Percentiles rank a stretch among this genome's conserved stretches.
Evolutionary conservation across 2,888 invertebrate genomes (phyloP).

Genomic region (Bombylius discolor): DNA sequence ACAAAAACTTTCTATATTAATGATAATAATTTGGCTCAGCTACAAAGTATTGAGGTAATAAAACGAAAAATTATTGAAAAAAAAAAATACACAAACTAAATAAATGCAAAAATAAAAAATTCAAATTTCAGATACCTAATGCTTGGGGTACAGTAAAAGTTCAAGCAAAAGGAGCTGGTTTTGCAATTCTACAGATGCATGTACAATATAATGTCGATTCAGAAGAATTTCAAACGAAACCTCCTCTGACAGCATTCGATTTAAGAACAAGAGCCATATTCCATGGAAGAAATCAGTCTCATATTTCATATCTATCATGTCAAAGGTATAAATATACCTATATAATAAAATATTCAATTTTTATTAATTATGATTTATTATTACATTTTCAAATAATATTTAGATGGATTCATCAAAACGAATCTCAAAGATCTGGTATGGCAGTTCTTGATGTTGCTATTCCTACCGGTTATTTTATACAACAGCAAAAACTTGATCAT

Average conservation of each 20-base stretch:
- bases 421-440: conserved; percentile 76
- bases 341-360: conserved; percentile 12
- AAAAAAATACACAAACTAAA: too few species aligned
- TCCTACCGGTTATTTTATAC: conserved; percentile 83
- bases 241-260: conserved; percentile 69
- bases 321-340: too few species aligned
- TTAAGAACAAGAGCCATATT: conserved; percentile 61
- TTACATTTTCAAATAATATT: not conserved
- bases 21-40: conserved; percentile 61
- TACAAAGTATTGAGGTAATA: conserved; percentile 62
- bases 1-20: conserved; percentile 54
- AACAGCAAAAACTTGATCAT: conserved; percentile 75
- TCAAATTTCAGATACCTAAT: conserved; percentile 55
- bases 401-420: conserved; percentile 66
- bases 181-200: conserved; percentile 85
- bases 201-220: conserved; percentile 86
- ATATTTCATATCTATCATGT: conserved; percentile 74
- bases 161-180: conserved; percentile 85
- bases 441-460: conserved; percentile 75
- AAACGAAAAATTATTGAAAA: not conserved
- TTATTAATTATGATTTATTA: not conserved
- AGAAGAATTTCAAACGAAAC: conserved; percentile 67
- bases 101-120: not conserved
- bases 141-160: conserved; percentile 93
- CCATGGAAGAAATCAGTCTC: conserved; percentile 86